Percentiles rank a stretch among this genome's conserved stretches.
Evolutionary conservation across 2,113 vertebrate genomes (phyloP).

Genomic region (Pantherophis guttatus): DNA sequence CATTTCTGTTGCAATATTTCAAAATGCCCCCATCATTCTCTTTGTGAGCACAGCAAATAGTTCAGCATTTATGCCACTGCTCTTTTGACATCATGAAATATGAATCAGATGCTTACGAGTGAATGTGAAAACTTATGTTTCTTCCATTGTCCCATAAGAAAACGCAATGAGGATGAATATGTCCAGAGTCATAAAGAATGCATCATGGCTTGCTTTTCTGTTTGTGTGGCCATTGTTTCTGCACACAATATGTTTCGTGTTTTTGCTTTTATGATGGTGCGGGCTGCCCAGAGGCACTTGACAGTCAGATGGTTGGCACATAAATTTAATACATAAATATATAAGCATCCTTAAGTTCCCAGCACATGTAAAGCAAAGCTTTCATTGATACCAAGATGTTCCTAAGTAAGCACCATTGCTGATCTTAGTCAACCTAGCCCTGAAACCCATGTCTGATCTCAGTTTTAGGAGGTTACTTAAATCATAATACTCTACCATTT

Average conservation of each 20-base stretch:
- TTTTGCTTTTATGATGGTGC: background rate
- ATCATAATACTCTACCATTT: background rate
- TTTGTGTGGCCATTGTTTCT: background rate
- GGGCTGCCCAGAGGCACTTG: no score
- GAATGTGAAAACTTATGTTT: constrained; percentile 43
- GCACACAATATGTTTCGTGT: background rate
- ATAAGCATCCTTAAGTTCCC: constrained; percentile 37
- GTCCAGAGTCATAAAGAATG: constrained; percentile 39
- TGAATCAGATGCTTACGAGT: constrained; percentile 54
- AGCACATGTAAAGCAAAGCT: constrained; percentile 37
- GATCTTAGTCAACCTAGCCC: constrained; percentile 2
- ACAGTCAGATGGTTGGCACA: no score
- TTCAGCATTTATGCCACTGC: constrained; percentile 64
- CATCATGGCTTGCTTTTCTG: constrained; percentile 37
- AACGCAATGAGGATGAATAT: constrained; percentile 41
- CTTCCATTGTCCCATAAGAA: constrained; percentile 38
- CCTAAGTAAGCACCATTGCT: constrained; percentile 33
- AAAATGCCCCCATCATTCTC: constrained; percentile 59
- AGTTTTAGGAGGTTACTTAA: constrained; percentile 26
- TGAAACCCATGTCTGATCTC: constrained; percentile 17
- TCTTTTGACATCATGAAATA: constrained; percentile 63
- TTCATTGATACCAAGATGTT: constrained; percentile 37
- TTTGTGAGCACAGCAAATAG: constrained; percentile 69
- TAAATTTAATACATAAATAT: no score
- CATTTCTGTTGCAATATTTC: constrained; percentile 60